A percentile compares a stretch with the other conserved stretches of the same genome.
phyloP scores from a whole-genome alignment of 2,797 vertebrate genomes.

The Anguilla marmorata region DNA sequence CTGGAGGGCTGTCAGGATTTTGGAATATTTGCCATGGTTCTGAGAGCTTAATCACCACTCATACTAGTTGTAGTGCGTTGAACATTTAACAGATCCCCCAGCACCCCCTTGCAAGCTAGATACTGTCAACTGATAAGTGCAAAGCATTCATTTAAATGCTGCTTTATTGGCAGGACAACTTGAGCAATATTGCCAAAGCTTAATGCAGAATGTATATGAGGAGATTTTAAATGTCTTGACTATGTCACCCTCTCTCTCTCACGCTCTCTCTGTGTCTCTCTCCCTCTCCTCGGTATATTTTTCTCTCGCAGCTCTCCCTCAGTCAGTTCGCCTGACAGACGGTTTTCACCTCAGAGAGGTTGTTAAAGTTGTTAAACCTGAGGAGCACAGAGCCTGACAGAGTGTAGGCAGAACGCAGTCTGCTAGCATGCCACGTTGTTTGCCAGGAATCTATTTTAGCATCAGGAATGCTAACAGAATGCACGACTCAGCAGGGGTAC shows the following conservation, averaged over 20 bases:
- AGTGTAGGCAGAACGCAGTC: not conserved
- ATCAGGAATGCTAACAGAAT: slow-evolving; percentile 1
- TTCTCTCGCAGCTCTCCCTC: not conserved
- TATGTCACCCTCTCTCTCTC: not conserved
- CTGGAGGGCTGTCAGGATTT: too few relatives aligned
- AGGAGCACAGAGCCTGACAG: not conserved
- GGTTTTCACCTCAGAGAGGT: not conserved
- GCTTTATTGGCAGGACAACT: not conserved
- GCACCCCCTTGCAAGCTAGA: not conserved
- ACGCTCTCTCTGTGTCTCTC: not conserved
- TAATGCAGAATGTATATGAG: not conserved
- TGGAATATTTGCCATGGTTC: too few relatives aligned
- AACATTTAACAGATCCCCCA: too few relatives aligned
- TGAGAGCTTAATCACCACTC: too few relatives aligned
- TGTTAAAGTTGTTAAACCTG: not conserved
- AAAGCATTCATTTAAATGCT: not conserved
- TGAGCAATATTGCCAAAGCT: not conserved
- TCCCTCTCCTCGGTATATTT: not conserved
- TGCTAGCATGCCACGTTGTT: not conserved
- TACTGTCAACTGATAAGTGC: not conserved
- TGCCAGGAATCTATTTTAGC: slow-evolving; percentile 6
- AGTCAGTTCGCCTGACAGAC: not conserved
- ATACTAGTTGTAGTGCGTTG: too few relatives aligned
- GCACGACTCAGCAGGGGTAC: not conserved
- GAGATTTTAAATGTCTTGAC: not conserved